These are phyloP conservation scores for Dolichopus griseipennis DNA, from an alignment of 2,888 invertebrate species.

Conservation along the genomic window DNA sequence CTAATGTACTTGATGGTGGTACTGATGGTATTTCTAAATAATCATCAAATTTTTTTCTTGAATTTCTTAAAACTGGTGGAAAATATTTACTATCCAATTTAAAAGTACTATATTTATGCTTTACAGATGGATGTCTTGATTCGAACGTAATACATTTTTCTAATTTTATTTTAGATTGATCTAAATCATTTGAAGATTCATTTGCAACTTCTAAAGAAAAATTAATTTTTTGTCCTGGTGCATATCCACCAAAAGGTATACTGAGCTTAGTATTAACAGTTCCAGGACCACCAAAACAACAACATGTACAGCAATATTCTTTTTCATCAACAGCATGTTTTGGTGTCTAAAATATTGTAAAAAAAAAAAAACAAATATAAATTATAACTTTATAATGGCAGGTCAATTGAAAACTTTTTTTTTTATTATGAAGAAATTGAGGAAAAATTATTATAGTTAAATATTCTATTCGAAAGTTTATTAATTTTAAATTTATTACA, in stretches of 20 bases:
- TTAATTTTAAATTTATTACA: too few species aligned
- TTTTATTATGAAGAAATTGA: too few species aligned
- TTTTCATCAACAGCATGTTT: slow-evolving; percentile 44
- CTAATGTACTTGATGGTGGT: slow-evolving; percentile 56
- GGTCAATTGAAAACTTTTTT: too few species aligned
- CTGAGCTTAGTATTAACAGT: slow-evolving; percentile 56
- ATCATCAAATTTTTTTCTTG: slow-evolving; percentile 51
- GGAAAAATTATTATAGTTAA: too few species aligned
- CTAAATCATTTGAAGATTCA: slow-evolving; percentile 54
- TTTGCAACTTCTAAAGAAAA: slow-evolving; percentile 63
- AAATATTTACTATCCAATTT: slow-evolving; percentile 30
- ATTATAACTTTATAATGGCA: too few species aligned
- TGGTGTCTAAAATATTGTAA: slow-evolving; percentile 4
- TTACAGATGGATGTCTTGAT: neutral
- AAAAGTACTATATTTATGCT: slow-evolving; percentile 19
- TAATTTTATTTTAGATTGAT: neutral
- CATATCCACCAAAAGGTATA: slow-evolving; percentile 62
- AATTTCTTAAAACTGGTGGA: slow-evolving; percentile 50
- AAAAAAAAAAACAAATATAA: neutral
- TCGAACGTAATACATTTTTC: neutral
- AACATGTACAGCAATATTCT: slow-evolving; percentile 61
- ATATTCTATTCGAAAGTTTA: too few species aligned
- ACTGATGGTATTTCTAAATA: slow-evolving; percentile 54
- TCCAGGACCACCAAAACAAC: slow-evolving; percentile 60
- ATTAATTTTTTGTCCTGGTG: slow-evolving; percentile 64